Conservation (phyloP, 2,797 vertebrate species). For the Merluccius polli region DNA sequence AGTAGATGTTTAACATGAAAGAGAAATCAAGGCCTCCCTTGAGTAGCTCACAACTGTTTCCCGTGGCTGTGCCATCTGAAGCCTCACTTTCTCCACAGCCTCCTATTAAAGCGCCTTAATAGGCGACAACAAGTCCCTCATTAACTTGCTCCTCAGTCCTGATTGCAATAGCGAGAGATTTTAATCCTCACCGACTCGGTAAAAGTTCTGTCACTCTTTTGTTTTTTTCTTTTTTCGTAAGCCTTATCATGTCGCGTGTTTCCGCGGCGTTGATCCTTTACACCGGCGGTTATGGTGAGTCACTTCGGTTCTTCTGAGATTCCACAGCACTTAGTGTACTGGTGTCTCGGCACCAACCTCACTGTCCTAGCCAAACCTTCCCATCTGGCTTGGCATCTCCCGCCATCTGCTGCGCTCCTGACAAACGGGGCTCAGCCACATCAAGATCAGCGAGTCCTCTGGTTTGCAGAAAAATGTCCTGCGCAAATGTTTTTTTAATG, state of each 20-base stretch:
- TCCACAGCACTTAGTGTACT: constrained; percentile 42
- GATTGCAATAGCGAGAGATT: constrained; percentile 39
- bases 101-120: constrained; percentile 47
- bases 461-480: constrained; percentile 27
- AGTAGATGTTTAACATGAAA: constrained; percentile 22
- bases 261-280: constrained; percentile 28
- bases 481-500: background rate
- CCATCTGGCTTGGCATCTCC: constrained; percentile 52
- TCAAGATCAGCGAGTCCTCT: background rate
- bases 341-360: constrained; percentile 48
- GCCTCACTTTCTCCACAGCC: constrained; percentile 51
- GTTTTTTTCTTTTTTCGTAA: background rate
- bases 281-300: constrained; percentile 30
- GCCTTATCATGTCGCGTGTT: constrained; percentile 21
- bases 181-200: constrained; percentile 14
- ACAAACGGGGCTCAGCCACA: constrained; percentile 31
- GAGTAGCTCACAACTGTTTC: constrained; percentile 40
- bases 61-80: constrained; percentile 43
- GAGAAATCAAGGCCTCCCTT: constrained; percentile 45
- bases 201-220: constrained; percentile 25
- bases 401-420: constrained; percentile 54
- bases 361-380: constrained; percentile 45
- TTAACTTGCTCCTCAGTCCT: constrained; percentile 53
- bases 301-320: constrained; percentile 47
- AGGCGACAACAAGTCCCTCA: constrained; percentile 52